Percentiles rank a stretch among this genome's conserved stretches.
phyloP scores from a whole-genome alignment of 2,113 vertebrate genomes.

The Phalacrocorax aristotelis region DNA sequence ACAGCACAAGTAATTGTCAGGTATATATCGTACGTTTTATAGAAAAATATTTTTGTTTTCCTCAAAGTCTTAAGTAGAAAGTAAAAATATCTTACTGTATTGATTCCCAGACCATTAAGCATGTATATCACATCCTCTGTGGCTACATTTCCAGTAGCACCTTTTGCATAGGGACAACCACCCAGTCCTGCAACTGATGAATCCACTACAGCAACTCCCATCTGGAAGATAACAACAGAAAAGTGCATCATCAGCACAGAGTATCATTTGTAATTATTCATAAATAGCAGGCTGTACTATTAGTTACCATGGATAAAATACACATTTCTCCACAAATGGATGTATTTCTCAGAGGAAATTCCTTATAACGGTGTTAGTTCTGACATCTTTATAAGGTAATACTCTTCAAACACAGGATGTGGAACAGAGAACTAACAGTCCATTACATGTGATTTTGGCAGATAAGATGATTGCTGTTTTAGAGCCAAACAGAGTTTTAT shows the following conservation, averaged over 20 bases:
- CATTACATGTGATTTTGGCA: not conserved
- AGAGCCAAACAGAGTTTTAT: not conserved
- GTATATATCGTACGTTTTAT: accelerated
- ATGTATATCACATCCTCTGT: constrained; percentile 95
- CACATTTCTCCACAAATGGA: not conserved
- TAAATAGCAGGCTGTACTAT: not conserved
- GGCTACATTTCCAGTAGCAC: constrained; percentile 93
- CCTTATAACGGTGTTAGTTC: not conserved
- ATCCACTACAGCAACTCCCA: constrained; percentile 92
- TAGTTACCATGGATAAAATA: not conserved
- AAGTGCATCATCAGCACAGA: constrained; percentile 21
- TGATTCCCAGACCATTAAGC: constrained; percentile 91
- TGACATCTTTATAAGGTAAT: not conserved
- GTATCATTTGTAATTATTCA: not conserved
- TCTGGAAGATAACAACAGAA: constrained; percentile 78
- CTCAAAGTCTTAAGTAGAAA: not conserved
- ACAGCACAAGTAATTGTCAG: not conserved
- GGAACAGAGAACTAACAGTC: not conserved
- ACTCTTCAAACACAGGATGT: not conserved
- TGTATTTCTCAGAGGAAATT: not conserved
- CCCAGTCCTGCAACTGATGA: constrained; percentile 91
- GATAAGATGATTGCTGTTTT: not conserved
- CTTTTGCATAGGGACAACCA: constrained; percentile 92
- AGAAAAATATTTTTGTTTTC: not conserved
- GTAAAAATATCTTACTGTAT: constrained; percentile 83